Base-by-base conservation (phyloP, 2,888 invertebrate genomes). In the Linnaemya vulpina region DNA sequence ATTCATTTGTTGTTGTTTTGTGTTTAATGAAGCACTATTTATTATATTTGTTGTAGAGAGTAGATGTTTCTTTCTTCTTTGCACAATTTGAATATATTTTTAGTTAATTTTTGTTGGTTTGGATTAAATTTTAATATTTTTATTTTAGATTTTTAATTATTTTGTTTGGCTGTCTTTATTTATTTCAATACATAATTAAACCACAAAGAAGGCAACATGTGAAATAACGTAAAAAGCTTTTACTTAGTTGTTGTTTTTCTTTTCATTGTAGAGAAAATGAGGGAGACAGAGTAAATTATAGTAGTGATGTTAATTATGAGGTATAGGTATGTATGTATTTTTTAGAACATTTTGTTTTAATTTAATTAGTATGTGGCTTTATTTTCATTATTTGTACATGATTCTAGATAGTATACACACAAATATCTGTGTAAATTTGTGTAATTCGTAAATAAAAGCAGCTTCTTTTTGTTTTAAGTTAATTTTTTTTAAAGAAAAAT, bases 131-230 rank as follows among this genome's bases (percentile, higher is more conserved):
- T 10, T 30, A 17, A 38, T 46, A 38, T 22, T 25, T 55, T 65
- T 40, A 15, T 0, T 65, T 65, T 63, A 17, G 38, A 25, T 55
- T 22, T 58, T 71, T 63, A 46, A 30, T 71, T 25, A 73, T 15
- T 40, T 58, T 25, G 3, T 53, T 71, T 22, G n/a, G 40, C 55
- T 63, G 22, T n/a, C 15, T 15, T 11, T 22, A n/a, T 49, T 22
- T 38, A 20, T 22, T 53, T 68, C 0, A n/a, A 13, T 62, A 62
- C 35, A 62, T 74, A 58, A 60, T 74, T 62, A 60, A 35, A 46
- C 8, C 60, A 71, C 46, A 46, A 65, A 70, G 46, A 75, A 82
- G 82, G 76, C 82, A 77, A 83, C 82, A 83, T 83, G 82, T 83
- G 82, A 77, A 83, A 80, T 38, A 43, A 62, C 20, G 43, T 58